phyloP scores from a whole-genome alignment of 2,113 vertebrate genomes.

The Leucopsar rothschildi region DNA sequence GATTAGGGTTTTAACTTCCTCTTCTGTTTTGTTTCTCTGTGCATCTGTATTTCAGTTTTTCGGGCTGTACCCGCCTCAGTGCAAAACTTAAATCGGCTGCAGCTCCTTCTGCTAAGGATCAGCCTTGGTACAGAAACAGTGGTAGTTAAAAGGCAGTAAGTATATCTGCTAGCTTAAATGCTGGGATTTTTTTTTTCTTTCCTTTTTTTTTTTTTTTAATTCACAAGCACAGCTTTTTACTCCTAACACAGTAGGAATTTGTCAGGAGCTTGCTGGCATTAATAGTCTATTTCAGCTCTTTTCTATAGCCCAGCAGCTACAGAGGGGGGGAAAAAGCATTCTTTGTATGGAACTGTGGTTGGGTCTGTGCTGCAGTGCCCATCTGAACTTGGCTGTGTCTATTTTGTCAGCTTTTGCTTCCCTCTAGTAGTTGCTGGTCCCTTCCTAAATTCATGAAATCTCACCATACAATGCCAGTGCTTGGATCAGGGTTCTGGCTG shows the following conservation, averaged over 20 bases:
- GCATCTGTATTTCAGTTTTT: conserved; percentile 30
- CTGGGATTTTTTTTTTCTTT: not conserved
- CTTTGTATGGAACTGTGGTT: conserved; percentile 28
- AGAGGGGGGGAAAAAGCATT: not conserved
- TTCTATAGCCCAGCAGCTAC: conserved; percentile 19
- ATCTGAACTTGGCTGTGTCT: not conserved
- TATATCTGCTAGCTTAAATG: conserved; percentile 2
- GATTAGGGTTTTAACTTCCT: conserved; percentile 26
- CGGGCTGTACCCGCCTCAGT: not conserved
- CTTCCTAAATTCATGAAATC: not conserved
- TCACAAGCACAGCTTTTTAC: conserved; percentile 21
- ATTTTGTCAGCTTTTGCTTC: not conserved
- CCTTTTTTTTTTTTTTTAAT: not conserved
- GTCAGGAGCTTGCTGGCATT: conserved; percentile 42
- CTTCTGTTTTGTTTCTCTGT: conserved; percentile 23
- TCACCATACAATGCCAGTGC: not conserved
- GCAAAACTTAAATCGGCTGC: not conserved
- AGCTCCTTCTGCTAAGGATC: conserved; percentile 5
- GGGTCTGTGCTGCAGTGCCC: not conserved
- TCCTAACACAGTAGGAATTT: conserved; percentile 38
- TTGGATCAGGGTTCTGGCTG: not conserved
- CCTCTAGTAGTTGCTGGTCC: not conserved
- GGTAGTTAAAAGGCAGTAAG: conserved; percentile 43
- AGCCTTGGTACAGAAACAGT: not conserved
- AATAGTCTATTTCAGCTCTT: conserved; percentile 33